Percentiles rank a stretch among this genome's conserved stretches.
These are phyloP conservation scores for Lucifuga dentata DNA, from an alignment of 2,113 vertebrate species.

Conservation along the genomic window DNA sequence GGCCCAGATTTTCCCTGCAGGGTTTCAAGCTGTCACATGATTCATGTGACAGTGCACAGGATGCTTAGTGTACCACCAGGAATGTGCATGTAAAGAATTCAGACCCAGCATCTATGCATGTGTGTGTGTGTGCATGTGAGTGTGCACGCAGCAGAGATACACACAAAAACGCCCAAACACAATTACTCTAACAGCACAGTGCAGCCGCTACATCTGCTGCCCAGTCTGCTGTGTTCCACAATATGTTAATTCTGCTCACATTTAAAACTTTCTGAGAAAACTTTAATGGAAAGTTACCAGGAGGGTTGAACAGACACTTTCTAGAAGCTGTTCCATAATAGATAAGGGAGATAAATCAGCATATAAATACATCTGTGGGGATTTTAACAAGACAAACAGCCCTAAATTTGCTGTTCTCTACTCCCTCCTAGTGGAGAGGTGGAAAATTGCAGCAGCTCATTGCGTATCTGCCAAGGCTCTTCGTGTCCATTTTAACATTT, in stretches of 20 bases:
- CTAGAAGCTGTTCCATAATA: neutral
- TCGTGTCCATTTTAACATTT: conserved; percentile 50
- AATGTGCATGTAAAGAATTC: conserved; percentile 25
- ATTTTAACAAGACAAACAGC: neutral
- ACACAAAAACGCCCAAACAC: conserved; percentile 1
- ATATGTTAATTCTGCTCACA: conserved; percentile 23
- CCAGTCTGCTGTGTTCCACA: conserved; percentile 27
- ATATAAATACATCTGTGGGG: neutral
- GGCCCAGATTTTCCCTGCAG: conserved; percentile 8
- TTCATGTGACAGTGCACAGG: conserved; percentile 29
- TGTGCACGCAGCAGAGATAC: neutral
- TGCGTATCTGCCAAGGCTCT: too few relatives aligned
- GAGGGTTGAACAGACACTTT: neutral
- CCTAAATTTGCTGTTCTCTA: conserved; percentile 42
- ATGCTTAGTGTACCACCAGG: neutral
- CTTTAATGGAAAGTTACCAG: conserved; percentile 19
- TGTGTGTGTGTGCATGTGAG: neutral
- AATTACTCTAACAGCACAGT: conserved; percentile 13
- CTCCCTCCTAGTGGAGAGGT: conserved; percentile 51
- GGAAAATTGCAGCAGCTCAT: conserved; percentile 22
- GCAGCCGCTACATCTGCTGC: conserved; percentile 33
- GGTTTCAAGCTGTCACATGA: conserved; percentile 35
- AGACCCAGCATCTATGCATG: conserved; percentile 7
- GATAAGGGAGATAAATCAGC: conserved; percentile 7
- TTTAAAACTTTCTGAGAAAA: neutral